Evolutionary conservation across 2,888 invertebrate species (phyloP).

Genomic region (Carabus problematicus): DNA sequence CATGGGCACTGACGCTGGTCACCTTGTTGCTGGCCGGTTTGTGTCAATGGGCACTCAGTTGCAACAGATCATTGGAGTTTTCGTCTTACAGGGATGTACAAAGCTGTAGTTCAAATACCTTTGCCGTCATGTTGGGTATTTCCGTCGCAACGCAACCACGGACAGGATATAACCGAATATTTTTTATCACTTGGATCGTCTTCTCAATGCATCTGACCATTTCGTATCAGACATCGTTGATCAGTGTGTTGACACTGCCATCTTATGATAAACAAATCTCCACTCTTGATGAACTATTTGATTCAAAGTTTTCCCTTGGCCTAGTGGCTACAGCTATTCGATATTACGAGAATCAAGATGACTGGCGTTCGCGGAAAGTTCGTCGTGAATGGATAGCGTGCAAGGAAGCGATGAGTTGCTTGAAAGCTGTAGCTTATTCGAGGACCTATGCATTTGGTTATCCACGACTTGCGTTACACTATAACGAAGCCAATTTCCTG

Average conservation of each 20-base stretch:
- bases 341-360: constrained; percentile 46
- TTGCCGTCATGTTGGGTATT: constrained; percentile 47
- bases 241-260: constrained; percentile 50
- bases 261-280: constrained; percentile 49
- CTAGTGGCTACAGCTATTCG: constrained; percentile 46
- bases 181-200: constrained; percentile 48
- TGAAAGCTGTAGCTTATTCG: constrained; percentile 40
- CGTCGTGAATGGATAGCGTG: constrained; percentile 20
- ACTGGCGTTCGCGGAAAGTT: constrained; percentile 40
- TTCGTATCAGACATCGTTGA: constrained; percentile 50
- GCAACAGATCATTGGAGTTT: constrained; percentile 31
- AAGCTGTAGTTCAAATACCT: constrained; percentile 44
- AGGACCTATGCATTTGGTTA: constrained; percentile 44
- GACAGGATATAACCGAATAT: constrained; percentile 45
- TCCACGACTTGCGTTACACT: constrained; percentile 7
- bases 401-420: constrained; percentile 11
- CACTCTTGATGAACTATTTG: constrained; percentile 49
- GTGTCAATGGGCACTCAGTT: constrained; percentile 39
- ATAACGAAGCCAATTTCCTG: constrained; percentile 3
- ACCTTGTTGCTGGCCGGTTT: constrained; percentile 33
- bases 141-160: constrained; percentile 47
- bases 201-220: constrained; percentile 49
- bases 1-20: constrained; percentile 24
- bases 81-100: constrained; percentile 37
- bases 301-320: constrained; percentile 48